Conservation (phyloP, 2,888 invertebrate species). For the Lapara coniferarum region DNA sequence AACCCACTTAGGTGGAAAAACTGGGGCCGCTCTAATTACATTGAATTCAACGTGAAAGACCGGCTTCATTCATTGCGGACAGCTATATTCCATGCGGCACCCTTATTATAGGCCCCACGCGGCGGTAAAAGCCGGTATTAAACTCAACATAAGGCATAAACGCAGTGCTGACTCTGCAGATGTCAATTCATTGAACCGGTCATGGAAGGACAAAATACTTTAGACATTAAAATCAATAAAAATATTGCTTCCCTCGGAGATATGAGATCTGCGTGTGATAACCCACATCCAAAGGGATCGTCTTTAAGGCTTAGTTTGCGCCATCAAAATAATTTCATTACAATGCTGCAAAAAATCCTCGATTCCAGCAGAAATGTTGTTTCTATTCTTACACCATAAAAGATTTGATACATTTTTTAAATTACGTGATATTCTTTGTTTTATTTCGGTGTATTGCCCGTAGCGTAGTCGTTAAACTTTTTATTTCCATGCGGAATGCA, state of each 20-base stretch:
- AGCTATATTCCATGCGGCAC: slow-evolving; percentile 40
- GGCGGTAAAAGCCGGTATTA: slow-evolving; percentile 47
- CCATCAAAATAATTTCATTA: not conserved
- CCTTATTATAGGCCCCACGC: slow-evolving; percentile 44
- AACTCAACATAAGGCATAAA: slow-evolving; percentile 8
- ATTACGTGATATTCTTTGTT: slow-evolving; percentile 36
- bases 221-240: no score
- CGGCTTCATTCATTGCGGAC: slow-evolving; percentile 62
- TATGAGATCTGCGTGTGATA: no score
- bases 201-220: no score
- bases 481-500: slow-evolving; percentile 35
- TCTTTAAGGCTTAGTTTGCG: no score
- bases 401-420: slow-evolving; percentile 38
- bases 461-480: slow-evolving; percentile 34
- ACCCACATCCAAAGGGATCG: no score
- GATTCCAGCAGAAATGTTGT: not conserved
- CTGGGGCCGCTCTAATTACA: slow-evolving; percentile 73
- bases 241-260: no score
- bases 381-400: slow-evolving; percentile 31
- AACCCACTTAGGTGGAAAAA: slow-evolving; percentile 70
- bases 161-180: slow-evolving; percentile 2
- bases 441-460: slow-evolving; percentile 31
- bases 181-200: not conserved
- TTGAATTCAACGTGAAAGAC: slow-evolving; percentile 71
- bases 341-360: no score